A percentile compares a stretch with the other conserved stretches of the same genome.
These are phyloP conservation scores for Seriola rivoliana DNA, from an alignment of 2,113 vertebrate species.

Conservation along the genomic window DNA sequence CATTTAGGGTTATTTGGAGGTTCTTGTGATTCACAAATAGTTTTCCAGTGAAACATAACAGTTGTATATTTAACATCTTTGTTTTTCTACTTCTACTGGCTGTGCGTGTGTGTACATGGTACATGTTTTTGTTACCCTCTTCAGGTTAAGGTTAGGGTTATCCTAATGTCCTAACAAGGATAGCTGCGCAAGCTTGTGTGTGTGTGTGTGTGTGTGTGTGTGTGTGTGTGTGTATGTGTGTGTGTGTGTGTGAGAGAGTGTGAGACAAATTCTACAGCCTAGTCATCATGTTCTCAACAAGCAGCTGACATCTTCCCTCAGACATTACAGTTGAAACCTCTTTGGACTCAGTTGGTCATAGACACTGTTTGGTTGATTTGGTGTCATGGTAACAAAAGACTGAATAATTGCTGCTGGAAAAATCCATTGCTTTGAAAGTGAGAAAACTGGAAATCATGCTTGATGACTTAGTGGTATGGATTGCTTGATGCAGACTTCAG, in stretches of 20 bases:
- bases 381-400: constrained; percentile 52
- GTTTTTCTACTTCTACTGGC: too few species aligned
- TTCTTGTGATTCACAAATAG: too few species aligned
- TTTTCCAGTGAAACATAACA: too few species aligned
- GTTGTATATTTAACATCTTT: too few species aligned
- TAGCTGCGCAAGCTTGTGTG: neutral
- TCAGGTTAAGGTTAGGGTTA: too few species aligned
- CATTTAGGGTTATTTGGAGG: neutral
- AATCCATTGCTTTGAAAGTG: constrained; percentile 1
- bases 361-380: constrained; percentile 55
- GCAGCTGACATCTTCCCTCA: constrained; percentile 40
- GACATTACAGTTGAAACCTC: constrained; percentile 16
- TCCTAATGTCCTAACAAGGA: too few species aligned
- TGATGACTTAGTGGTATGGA: constrained; percentile 1
- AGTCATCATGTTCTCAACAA: constrained; percentile 34
- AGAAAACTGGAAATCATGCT: constrained; percentile 7
- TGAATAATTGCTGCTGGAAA: constrained; percentile 30
- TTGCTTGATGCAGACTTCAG: neutral
- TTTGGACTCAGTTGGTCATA: constrained; percentile 22
- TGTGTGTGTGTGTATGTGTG: neutral
- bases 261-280: constrained; percentile 19
- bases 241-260: neutral
- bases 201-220: neutral
- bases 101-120: too few species aligned
- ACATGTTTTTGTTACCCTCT: too few species aligned